Conservation (phyloP, 2,888 invertebrate genomes). For the Stramonita haemastoma region DNA sequence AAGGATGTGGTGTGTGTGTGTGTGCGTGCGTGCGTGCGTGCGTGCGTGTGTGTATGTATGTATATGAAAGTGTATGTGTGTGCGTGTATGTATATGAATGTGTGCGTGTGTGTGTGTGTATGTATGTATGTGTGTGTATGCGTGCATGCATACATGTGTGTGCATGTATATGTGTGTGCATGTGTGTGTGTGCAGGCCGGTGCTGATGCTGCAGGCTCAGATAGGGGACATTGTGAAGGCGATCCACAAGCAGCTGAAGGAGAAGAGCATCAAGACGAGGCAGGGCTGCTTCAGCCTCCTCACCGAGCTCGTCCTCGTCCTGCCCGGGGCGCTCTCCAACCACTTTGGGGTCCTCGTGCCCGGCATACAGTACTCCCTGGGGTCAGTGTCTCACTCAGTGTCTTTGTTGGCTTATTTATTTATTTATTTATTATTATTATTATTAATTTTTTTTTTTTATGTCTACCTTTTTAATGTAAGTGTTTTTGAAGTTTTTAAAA, state of each 20-base stretch:
- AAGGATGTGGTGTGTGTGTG: no score
- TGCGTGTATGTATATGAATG: no score
- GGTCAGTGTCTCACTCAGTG: constrained; percentile 61
- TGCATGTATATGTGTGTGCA: background rate
- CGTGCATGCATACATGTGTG: background rate
- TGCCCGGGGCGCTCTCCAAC: constrained; percentile 91
- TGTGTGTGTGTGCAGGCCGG: constrained; percentile 67
- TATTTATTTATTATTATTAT: no score
- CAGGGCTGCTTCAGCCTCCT: constrained; percentile 94
- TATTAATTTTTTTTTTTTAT: no score
- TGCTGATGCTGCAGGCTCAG: constrained; percentile 79
- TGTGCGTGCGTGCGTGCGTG: background rate
- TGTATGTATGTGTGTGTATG: no score
- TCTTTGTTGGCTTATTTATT: no score
- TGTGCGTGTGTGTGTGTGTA: no score
- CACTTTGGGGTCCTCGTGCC: constrained; percentile 91
- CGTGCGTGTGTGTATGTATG: background rate
- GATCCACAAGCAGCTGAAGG: constrained; percentile 89
- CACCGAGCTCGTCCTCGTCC: constrained; percentile 91
- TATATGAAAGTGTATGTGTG: background rate
- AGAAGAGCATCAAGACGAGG: constrained; percentile 80
- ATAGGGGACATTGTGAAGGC: constrained; percentile 90
- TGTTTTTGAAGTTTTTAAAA: no score
- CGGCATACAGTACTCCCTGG: constrained; percentile 90
- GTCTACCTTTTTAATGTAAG: no score